Conservation (phyloP, 2,113 vertebrate genomes). For the Motacilla tschutschensis region DNA sequence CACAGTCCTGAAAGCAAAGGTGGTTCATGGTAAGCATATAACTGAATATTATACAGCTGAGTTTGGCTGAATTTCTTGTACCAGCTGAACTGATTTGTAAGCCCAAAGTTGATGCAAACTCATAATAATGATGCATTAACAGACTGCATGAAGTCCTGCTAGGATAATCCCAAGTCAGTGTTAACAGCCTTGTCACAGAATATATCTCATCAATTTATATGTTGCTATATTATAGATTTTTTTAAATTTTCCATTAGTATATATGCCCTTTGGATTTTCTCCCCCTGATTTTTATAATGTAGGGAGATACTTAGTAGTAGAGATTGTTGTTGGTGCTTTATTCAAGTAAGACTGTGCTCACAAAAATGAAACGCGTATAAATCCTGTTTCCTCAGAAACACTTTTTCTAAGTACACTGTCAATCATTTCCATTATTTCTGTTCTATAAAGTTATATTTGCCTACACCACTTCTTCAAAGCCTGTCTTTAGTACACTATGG, state of each 20-base stretch:
- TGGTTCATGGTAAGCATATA: background rate
- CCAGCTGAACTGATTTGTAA: background rate
- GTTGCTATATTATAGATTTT: background rate
- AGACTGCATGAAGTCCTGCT: background rate
- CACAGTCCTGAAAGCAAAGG: background rate
- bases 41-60: background rate
- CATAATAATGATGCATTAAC: background rate
- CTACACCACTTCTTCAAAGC: rapidly evolving
- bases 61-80: background rate
- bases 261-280: background rate
- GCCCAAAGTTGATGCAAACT: background rate
- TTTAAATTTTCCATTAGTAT: background rate
- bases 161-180: background rate
- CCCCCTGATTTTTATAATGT: background rate
- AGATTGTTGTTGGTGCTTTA: background rate
- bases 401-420: background rate
- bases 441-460: background rate
- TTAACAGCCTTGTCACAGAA: background rate
- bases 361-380: background rate
- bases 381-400: background rate
- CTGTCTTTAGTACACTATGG: background rate
- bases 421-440: background rate
- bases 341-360: background rate
- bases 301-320: background rate
- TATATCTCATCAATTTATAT: background rate